Base-by-base conservation (phyloP, 2,888 invertebrate species). In the Meiosimyza decipiens region DNA sequence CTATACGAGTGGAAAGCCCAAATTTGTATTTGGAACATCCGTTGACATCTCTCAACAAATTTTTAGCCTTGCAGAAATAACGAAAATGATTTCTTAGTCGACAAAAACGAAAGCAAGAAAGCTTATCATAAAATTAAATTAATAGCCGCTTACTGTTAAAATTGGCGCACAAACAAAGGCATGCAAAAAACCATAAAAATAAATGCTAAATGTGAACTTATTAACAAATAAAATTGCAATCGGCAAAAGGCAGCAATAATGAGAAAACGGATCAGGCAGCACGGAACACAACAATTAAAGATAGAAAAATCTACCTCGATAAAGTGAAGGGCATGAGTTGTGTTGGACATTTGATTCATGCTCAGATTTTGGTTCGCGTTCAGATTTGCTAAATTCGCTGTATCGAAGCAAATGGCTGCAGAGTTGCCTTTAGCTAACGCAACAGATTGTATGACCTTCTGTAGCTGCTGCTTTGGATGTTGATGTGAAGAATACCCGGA, bases 251-350 rank as follows among this genome's bases (percentile, higher is more conserved):
- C 28, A 49, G 16, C 59, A 50, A 28, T 6, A 33, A 28, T 28
- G 28, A 28, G 28, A 33, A 50, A n/a, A 15, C 63, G 18, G 63
- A 16, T 15, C 51, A 15, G 62, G 69, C 69, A 57, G 71, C 47
- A 74, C 55, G 33, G 60, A 68, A 59, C 73, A 74, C 71, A 71
- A 73, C 49, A 63, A 65, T 40, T 9, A 40, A 40, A 70, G 49
- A 62, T 72, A 71, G 67, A 73, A 77, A 79, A 82, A 83, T 86
- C 86, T 86, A 86, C 86, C 86, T 86, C 86, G 81, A 81, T 81
- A 79, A 81, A 86, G 79, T 85, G 84, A 76, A 83, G 80, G 64
- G 82, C 85, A 79, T 82, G 77, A 74, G 82, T 81, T 74, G 87
- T 85, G 78, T 85, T 84, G 73, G 86, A 85, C 86, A 86, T 85